Percentiles rank a stretch among this genome's conserved stretches.
These are phyloP conservation scores for Lissocephala sabroskyi DNA, from an alignment of 2,888 invertebrate species.

Conservation along the genomic window DNA sequence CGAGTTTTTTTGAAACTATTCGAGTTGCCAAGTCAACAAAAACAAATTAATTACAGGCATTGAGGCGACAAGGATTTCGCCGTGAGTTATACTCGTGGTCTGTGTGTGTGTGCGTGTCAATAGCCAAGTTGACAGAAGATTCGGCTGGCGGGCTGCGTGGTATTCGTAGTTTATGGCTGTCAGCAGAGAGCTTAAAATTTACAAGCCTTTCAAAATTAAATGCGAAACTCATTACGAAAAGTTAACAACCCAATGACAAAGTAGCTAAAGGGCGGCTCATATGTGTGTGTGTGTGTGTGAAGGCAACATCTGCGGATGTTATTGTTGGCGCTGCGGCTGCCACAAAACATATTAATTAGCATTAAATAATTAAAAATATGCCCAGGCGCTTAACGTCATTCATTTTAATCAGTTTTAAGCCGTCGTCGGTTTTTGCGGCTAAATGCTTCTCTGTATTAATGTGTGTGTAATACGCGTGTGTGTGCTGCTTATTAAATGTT, in stretches of 20 bases:
- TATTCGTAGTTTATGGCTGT: conserved; percentile 36
- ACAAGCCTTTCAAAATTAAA: conserved; percentile 47
- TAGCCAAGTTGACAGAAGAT: too few species aligned
- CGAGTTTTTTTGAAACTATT: conserved; percentile 11
- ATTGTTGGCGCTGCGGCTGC: conserved; percentile 8
- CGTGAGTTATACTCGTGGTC: not conserved
- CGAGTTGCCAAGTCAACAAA: conserved; percentile 57
- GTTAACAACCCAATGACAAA: conserved; percentile 34
- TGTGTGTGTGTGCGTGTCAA: not conserved
- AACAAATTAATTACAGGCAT: conserved; percentile 56
- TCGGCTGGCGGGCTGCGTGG: too few species aligned
- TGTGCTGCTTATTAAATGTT: conserved; percentile 39
- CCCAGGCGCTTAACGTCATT: conserved; percentile 58
- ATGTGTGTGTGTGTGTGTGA: not conserved
- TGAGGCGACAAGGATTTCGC: not conserved
- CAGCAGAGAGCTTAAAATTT: conserved; percentile 51
- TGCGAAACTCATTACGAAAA: conserved; percentile 62
- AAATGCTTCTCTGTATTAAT: not conserved
- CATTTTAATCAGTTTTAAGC: conserved; percentile 61
- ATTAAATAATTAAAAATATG: conserved; percentile 63
- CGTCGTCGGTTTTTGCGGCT: conserved; percentile 37
- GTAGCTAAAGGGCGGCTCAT: too few species aligned
- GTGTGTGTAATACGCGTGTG: conserved; percentile 8
- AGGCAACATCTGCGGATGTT: conserved; percentile 23
- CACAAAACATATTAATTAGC: conserved; percentile 62